Evolutionary conservation across 2,797 vertebrate species (phyloP).

Genomic region (Sebastes minor): DNA sequence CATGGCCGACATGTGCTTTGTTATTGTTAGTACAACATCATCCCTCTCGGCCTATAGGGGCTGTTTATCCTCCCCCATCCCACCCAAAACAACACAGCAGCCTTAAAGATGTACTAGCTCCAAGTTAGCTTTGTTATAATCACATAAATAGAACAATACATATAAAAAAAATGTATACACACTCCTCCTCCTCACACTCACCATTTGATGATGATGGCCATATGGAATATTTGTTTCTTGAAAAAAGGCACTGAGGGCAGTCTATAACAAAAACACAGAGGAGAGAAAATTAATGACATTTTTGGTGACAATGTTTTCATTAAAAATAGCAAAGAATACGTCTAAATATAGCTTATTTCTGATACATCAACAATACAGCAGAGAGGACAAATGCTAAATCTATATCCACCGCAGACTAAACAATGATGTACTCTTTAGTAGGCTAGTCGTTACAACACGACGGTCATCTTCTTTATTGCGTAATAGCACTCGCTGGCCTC

Average conservation of each 20-base stretch:
- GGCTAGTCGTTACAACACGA: constrained; percentile 52
- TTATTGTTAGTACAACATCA: constrained; percentile 82
- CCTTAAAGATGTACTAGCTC: constrained; percentile 8
- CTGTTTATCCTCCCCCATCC: constrained; percentile 16
- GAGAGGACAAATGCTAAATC: neutral
- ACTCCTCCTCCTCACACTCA: constrained; percentile 79
- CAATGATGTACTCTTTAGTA: constrained; percentile 20
- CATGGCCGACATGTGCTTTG: constrained; percentile 88
- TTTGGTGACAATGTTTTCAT: neutral
- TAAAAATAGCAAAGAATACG: neutral
- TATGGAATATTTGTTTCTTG: constrained; percentile 98
- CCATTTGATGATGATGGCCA: constrained; percentile 98
- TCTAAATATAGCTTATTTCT: neutral
- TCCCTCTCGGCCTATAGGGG: constrained; percentile 51
- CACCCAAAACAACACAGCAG: constrained; percentile 14
- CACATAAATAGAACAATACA: neutral
- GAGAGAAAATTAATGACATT: constrained; percentile 21
- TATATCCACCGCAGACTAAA: constrained; percentile 40
- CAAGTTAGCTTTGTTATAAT: neutral
- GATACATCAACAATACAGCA: neutral
- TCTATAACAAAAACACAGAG: constrained; percentile 80
- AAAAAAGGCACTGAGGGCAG: constrained; percentile 98
- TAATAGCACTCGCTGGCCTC: constrained; percentile 69
- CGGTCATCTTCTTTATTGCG: constrained; percentile 74
- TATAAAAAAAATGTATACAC: neutral